Evolutionary conservation across 1,140 invertebrate genomes (phyloP).

Genomic region (Leptinotarsa undecemlineata): DNA sequence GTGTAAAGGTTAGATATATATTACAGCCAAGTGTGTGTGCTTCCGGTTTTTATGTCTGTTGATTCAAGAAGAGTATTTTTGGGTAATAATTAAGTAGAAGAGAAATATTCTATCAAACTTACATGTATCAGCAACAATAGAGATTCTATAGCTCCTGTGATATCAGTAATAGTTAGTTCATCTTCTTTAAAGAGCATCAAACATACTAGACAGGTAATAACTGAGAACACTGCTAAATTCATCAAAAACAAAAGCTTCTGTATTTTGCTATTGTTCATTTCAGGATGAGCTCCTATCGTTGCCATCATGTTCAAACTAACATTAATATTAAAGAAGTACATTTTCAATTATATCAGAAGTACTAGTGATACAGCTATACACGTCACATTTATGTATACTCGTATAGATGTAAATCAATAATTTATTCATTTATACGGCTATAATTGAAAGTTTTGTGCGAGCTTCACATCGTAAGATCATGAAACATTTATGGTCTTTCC

Average conservation of each 20-base stretch:
- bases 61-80: too few species aligned
- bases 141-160: constrained; percentile 4
- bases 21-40: too few species aligned
- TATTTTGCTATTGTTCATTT: not conserved
- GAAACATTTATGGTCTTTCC: not conserved
- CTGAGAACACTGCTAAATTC: not conserved
- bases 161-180: not conserved
- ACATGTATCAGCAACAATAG: constrained; percentile 7
- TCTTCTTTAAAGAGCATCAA: not conserved
- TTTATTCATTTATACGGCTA: not conserved
- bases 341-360: not conserved
- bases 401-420: not conserved
- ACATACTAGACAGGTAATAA: not conserved
- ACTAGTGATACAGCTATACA: not conserved
- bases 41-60: too few species aligned
- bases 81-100: too few species aligned
- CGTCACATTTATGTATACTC: not conserved
- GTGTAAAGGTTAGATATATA: too few species aligned
- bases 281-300: constrained; percentile 1
- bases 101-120: not conserved
- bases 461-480: not conserved
- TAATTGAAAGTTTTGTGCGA: not conserved
- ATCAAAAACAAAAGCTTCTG: not conserved
- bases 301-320: not conserved
- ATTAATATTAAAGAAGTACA: not conserved